Percentiles rank a stretch among this genome's conserved stretches.
Evolutionary conservation across 2,113 vertebrate genomes (phyloP).

Genomic region (Rana temporaria): DNA sequence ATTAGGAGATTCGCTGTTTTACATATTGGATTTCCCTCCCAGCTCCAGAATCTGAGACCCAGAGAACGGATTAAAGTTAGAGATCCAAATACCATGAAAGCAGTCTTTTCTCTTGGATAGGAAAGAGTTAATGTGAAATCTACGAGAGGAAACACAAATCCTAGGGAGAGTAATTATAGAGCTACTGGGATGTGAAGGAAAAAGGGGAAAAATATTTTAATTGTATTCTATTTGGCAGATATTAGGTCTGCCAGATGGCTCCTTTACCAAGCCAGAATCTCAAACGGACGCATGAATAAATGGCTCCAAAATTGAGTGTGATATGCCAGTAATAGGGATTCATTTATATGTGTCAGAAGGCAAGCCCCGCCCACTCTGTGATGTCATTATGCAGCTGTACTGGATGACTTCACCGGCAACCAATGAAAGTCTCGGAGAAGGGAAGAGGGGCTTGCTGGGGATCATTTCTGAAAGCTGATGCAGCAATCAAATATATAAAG

Average conservation of each 20-base stretch:
- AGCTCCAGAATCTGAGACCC: no score
- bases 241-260: conserved; percentile 48
- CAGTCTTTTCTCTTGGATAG: not conserved
- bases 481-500: no score
- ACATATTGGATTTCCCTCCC: no score
- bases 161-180: conserved; percentile 48
- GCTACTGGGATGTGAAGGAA: conserved; percentile 48
- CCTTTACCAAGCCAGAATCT: conserved; percentile 31
- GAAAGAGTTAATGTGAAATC: conserved; percentile 33
- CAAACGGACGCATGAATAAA: conserved; percentile 50
- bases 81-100: no score
- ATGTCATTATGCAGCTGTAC: not conserved
- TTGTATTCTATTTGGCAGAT: conserved; percentile 48
- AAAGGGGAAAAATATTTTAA: conserved; percentile 39
- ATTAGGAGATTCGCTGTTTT: no score
- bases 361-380: not conserved
- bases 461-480: no score
- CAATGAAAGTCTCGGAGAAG: not conserved
- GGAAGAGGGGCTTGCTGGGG: no score
- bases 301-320: not conserved
- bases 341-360: conserved; percentile 13
- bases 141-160: conserved; percentile 15
- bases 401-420: not conserved
- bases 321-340: not conserved
- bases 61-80: no score